A percentile compares a stretch with the other conserved stretches of the same genome.
Conservation (phyloP, 2,888 invertebrate genomes). For the Erannis defoliaria region DNA sequence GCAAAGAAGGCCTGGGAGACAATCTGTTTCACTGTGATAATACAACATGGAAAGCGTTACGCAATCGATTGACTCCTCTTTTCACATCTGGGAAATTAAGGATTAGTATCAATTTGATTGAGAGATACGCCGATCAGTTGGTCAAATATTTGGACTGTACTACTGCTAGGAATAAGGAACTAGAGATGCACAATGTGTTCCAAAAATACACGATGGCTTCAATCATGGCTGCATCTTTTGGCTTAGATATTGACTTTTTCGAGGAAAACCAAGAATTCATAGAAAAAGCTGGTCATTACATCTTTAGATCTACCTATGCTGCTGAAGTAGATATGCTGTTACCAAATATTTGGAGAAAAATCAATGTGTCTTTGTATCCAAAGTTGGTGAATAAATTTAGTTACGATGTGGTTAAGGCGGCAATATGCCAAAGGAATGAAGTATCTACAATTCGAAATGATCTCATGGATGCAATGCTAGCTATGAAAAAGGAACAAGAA, state of each 20-base stretch:
- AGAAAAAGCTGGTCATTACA: conserved; percentile 44
- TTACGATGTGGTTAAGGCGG: conserved; percentile 47
- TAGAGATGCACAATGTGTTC: conserved; percentile 47
- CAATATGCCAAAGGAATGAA: conserved; percentile 33
- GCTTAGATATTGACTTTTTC: conserved; percentile 49
- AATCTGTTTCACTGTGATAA: conserved; percentile 62
- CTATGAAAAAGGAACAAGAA: conserved; percentile 41
- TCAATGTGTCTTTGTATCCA: conserved; percentile 49
- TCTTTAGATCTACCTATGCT: conserved; percentile 45
- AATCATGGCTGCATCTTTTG: conserved; percentile 48
- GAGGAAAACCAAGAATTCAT: conserved; percentile 44
- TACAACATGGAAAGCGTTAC: conserved; percentile 57
- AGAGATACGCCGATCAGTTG: conserved; percentile 54
- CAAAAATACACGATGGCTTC: conserved; percentile 52
- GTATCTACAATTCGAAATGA: conserved; percentile 34
- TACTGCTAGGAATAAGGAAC: conserved; percentile 39
- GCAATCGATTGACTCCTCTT: conserved; percentile 57
- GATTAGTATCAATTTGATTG: conserved; percentile 52
- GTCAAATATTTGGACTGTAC: conserved; percentile 50
- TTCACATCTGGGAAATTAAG: conserved; percentile 64
- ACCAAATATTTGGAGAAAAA: conserved; percentile 48
- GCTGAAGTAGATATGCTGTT: conserved; percentile 54
- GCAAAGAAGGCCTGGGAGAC: conserved; percentile 57
- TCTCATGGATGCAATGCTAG: conserved; percentile 52
- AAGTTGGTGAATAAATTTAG: conserved; percentile 46